These are phyloP conservation scores for Cettia cetti DNA, from an alignment of 2,113 vertebrate genomes.

Conservation along the genomic window DNA sequence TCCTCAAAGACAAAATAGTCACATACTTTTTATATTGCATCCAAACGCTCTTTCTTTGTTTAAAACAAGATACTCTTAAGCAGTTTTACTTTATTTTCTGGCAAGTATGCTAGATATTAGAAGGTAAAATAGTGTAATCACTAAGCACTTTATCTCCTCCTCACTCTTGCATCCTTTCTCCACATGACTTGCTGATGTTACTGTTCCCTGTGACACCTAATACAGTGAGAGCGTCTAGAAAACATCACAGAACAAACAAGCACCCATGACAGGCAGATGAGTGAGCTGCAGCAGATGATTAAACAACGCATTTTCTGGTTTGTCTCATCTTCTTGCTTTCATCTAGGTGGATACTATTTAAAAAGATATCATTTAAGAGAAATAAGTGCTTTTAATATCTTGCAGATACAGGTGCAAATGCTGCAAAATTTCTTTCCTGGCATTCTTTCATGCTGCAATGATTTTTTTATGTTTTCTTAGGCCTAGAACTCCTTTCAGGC, in stretches of 20 bases:
- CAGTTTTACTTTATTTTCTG: not conserved
- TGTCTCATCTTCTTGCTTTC: not conserved
- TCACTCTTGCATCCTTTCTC: not conserved
- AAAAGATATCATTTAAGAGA: not conserved
- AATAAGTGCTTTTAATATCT: not conserved
- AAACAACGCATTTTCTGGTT: not conserved
- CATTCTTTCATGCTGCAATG: not conserved
- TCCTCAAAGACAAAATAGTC: not conserved
- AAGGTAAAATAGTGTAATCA: not conserved
- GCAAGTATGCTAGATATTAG: not conserved
- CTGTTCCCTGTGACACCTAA: not conserved
- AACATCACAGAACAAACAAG: not conserved
- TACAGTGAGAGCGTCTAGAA: not conserved
- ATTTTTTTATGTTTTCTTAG: not conserved
- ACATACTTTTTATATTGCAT: not conserved
- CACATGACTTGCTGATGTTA: not conserved
- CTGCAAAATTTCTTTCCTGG: not conserved
- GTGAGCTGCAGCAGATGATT: not conserved
- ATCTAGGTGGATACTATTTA: not conserved
- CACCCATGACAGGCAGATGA: not conserved
- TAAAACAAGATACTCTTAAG: not conserved
- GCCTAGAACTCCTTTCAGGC: not conserved
- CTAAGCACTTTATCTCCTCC: not conserved
- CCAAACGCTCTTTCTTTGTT: not conserved
- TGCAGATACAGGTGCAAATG: not conserved